Evolutionary conservation across 2,888 invertebrate genomes (phyloP), one percentile per base, ranked within the genome.

Genomic region (Drosophila histrio): DNA sequence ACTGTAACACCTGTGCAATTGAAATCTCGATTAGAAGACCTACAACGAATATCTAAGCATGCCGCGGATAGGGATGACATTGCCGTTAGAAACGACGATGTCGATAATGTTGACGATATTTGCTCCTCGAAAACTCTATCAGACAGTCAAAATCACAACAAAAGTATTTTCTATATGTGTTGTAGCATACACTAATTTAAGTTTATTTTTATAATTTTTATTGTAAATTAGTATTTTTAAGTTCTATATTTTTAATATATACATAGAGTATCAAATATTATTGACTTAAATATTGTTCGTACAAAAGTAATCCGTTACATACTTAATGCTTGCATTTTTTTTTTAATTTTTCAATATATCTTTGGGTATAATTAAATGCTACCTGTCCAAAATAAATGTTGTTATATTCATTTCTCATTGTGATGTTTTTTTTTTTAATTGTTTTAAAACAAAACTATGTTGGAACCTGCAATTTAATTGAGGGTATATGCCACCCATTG

Each of bases 1-100:
- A 92, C 93, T 44, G 94, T 95, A 0, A 94, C 95, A 0, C 95
- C 95, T 0, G 92, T 93, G 2, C 94, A 94, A 76, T 91, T 95
- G 9, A 95, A 94, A 88, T 93, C 92, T 78, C 92, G 94, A 71
- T 87, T 95, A 67, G 94, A 94, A 88, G 91, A 87, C 53, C 77
- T 91, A 17, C 89, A 91, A 49, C 85, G 88, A 41, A 72, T 82
- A 38, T 89, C 89, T 36, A 38, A 83, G 47, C 74, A 82, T 65
- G 76, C 68, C 28, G 46, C 47, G 28, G 65, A 76, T 13, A 65
- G 32, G n/a, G 63, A 57, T 63, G 53, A 58, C 65, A 83, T 66
- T 65, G 71, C 72, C 72, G 79, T 74, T 74, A 77, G 71, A 52
- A 68, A 72, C 68, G 72, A 79, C 84, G 89, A 89, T 89, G 87